Base-by-base conservation (phyloP, 2,797 vertebrate species). In the Megalops cyprinoides region DNA sequence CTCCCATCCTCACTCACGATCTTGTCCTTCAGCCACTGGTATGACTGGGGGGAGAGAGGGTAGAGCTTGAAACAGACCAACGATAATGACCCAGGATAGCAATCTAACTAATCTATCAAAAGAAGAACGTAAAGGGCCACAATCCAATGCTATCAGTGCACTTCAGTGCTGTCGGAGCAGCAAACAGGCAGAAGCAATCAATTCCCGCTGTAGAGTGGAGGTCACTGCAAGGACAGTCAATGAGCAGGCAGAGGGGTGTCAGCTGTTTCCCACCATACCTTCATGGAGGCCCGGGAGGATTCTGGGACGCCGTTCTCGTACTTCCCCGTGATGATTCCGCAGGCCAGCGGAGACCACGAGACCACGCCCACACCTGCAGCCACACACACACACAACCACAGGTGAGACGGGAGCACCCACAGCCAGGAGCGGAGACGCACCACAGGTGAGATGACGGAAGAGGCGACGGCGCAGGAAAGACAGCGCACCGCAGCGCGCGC, bases 321-420 rank as follows among this genome's bases (percentile, higher is more conserved):
- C 93, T 99, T 99, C 85, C 98, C 98, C 65, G 96, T 96, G 91
- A 99, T 99, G 93, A 99, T 97, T 80, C 98, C 98, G 74, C 98
- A 99, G 46, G 98, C 98, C 55, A 99, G 94, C 0, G 98, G 98
- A 55, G 98, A 99, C 98, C 98, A 99, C 0, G 98, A 99, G 97
- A 99, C 97, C 0, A 98, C 98, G 23, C 98, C 98, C 0, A 99
- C 97, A 58, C 98, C 98, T 99, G 77, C 7, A 46, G 7, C 25
- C 28, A 28, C 18, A 42, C 48, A 85, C 84, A 87, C 71, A 15
- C 14, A 23, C 20, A 1, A 58, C 12, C 3, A 48, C 14, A 23
- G 15, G n/a, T 31, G 79, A 15, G 56, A 10, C 39, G 31, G 14
- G 58, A 25, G 1, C 25, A 31, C 7, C 20, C 25, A n/a, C 12